A percentile compares a stretch with the other conserved stretches of the same genome.
These are phyloP conservation scores for Caenorhabditis japonica DNA, from an alignment of 2,888 invertebrate species.

Conservation along the genomic window DNA sequence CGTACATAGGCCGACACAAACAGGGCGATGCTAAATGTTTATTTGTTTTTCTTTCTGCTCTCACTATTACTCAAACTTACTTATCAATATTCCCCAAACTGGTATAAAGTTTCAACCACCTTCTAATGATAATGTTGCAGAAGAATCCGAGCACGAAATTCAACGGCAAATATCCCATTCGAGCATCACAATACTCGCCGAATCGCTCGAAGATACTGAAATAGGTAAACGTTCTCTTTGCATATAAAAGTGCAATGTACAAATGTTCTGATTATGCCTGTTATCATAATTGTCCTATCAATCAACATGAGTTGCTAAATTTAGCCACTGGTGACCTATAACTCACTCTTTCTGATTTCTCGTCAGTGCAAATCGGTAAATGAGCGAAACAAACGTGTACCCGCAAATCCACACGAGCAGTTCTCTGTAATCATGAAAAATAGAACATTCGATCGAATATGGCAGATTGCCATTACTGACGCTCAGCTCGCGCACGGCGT, in stretches of 20 bases:
- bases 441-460: too few relatives aligned
- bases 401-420: slow-evolving; percentile 51
- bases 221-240: slow-evolving; percentile 1
- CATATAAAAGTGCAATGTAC: too few relatives aligned
- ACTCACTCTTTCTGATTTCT: slow-evolving; percentile 51
- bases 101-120: slow-evolving; percentile 56
- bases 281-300: too few relatives aligned
- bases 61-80: too few relatives aligned
- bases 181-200: slow-evolving; percentile 60
- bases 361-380: slow-evolving; percentile 50
- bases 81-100: slow-evolving; percentile 61
- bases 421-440: slow-evolving; percentile 43
- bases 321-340: too few relatives aligned
- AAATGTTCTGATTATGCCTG: too few relatives aligned
- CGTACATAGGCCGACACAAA: slow-evolving; percentile 58
- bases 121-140: slow-evolving; percentile 64
- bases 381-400: slow-evolving; percentile 52
- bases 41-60: not conserved
- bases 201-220: slow-evolving; percentile 60
- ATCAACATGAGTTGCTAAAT: too few relatives aligned
- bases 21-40: slow-evolving; percentile 63
- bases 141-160: slow-evolving; percentile 69
- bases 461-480: too few relatives aligned
- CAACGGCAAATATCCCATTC: slow-evolving; percentile 62
- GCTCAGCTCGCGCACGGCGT: too few relatives aligned